Base-by-base conservation (phyloP, 2,888 invertebrate genomes). In the Andrena bucephala region DNA sequence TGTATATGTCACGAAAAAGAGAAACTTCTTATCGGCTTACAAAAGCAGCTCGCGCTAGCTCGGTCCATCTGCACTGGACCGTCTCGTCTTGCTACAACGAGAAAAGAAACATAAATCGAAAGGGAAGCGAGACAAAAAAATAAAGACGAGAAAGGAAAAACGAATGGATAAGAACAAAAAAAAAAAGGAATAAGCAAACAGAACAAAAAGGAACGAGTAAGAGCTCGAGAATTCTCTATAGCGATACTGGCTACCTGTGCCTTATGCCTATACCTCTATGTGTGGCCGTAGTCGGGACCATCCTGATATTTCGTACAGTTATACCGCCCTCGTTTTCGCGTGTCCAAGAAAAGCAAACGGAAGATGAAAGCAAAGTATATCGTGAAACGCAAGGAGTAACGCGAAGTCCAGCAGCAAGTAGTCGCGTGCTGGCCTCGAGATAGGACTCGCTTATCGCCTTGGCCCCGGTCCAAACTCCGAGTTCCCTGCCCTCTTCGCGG, bases 231-330 rank as follows among this genome's bases (percentile, higher is more conserved):
- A 63, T 83, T 85, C 66, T 76, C 79, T 83, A 81, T 75, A 79
- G 71, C 76, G 71, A 74, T 76, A 89, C 88, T 90, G 89, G 89
- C 90, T 91, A 90, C 87, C 89, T 91, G 84, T 90, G 89, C 89
- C 91, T 91, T 88, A 89, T 86, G 87, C 87, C 90, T 89, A 88
- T 91, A 89, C 85, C 85, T 90, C 83, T 90, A 87, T 90, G 83
- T 83, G 59, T 48, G 85, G 86, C 83, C 90, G 87, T 87, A 85
- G 84, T 91, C 89, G 90, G 87, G 83, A 89, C 82, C 87, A 85
- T 86, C 77, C 69, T 84, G 81, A 85, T 74, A 77, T 80, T 86
- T 89, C 74, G 62, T 82, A 67, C 48, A 16, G 29, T 62, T 33
- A 52, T 59, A 27, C 68, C 70, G 48, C 33, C 62, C 69, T 73